Evolutionary conservation across 2,113 vertebrate genomes (phyloP).

Genomic region (Boleophthalmus pectinirostris): DNA sequence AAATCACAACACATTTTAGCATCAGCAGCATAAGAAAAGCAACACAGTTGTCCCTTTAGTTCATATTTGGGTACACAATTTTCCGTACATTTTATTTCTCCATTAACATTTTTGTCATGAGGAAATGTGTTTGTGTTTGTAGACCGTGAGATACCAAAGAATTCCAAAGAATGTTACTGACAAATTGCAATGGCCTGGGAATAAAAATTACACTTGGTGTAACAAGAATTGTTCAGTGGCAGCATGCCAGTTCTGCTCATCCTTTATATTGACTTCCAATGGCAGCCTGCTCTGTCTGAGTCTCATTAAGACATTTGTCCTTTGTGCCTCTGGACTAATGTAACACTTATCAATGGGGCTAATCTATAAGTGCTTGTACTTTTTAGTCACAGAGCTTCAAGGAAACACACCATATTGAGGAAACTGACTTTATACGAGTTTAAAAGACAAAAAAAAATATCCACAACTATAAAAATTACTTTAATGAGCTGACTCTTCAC

Average conservation of each 20-base stretch:
- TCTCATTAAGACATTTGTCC: conserved; percentile 47
- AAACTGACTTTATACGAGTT: too few relatives aligned
- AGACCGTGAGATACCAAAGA: conserved; percentile 6
- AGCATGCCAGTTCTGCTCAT: conserved; percentile 28
- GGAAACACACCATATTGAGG: too few relatives aligned
- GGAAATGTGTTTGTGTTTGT: background rate
- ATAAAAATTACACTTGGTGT: conserved; percentile 38
- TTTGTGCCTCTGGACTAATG: conserved; percentile 17
- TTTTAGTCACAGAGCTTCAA: conserved; percentile 29
- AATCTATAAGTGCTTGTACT: conserved; percentile 24
- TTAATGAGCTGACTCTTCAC: too few relatives aligned
- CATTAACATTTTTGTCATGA: too few relatives aligned
- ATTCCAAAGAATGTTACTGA: conserved; percentile 33
- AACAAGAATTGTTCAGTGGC: conserved; percentile 12
- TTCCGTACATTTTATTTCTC: background rate
- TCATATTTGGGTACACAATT: background rate
- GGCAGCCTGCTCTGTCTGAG: conserved; percentile 8
- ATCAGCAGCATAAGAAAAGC: background rate
- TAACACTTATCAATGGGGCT: conserved; percentile 10
- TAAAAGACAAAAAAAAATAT: too few relatives aligned
- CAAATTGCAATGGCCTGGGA: conserved; percentile 23
- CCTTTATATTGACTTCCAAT: conserved; percentile 50
- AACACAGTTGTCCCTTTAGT: background rate
- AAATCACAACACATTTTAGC: background rate
- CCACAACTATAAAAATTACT: too few relatives aligned